These are phyloP conservation scores for Chlorops oryzae DNA, from an alignment of 1,140 invertebrate species.

Conservation along the genomic window DNA sequence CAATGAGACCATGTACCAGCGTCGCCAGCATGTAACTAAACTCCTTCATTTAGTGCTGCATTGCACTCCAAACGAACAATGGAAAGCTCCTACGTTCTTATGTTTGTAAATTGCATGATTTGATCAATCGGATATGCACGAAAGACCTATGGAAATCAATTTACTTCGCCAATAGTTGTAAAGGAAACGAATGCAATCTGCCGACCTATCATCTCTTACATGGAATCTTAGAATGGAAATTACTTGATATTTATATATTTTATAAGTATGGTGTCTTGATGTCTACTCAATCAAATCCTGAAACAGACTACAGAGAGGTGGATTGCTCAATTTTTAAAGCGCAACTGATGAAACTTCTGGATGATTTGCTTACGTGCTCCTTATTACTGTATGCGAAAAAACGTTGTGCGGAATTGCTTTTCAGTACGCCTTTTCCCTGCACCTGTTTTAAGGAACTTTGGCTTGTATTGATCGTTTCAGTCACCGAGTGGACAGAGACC, in stretches of 20 bases:
- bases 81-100: slow-evolving; percentile 11
- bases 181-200: slow-evolving; percentile 38
- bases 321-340: slow-evolving; percentile 1
- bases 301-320: neutral
- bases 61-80: slow-evolving; percentile 7
- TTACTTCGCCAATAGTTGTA: slow-evolving; percentile 36
- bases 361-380: slow-evolving; percentile 31
- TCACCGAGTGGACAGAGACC: slow-evolving; percentile 12
- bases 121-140: slow-evolving; percentile 29
- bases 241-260: slow-evolving; percentile 33
- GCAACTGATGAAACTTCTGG: slow-evolving; percentile 25
- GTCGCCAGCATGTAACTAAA: slow-evolving; percentile 29
- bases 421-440: slow-evolving; percentile 34
- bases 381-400: slow-evolving; percentile 25
- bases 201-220: slow-evolving; percentile 42
- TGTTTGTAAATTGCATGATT: slow-evolving; percentile 10
- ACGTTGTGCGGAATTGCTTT: slow-evolving; percentile 27
- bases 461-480: slow-evolving; percentile 21
- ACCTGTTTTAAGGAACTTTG: slow-evolving; percentile 40
- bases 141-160: slow-evolving; percentile 28
- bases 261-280: slow-evolving; percentile 9
- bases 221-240: slow-evolving; percentile 38
- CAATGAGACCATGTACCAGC: slow-evolving; percentile 10
- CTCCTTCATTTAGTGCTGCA: slow-evolving; percentile 30
- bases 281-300: neutral